Conservation (phyloP, 2,888 invertebrate genomes). For the Myathropa florea region DNA sequence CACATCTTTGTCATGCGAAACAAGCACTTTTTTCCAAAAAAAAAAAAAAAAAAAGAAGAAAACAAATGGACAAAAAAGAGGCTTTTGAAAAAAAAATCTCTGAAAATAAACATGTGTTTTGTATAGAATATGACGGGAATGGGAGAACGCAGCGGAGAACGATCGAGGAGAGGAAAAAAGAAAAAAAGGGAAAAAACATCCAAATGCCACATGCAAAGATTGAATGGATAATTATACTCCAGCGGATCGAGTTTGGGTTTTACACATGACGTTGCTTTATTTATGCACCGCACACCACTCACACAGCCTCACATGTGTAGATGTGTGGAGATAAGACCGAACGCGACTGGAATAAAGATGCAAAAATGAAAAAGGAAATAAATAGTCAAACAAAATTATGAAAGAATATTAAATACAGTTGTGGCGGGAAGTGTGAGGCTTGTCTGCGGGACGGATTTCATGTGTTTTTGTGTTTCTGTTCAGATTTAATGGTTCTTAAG, state of each 20-base stretch:
- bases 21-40: constrained; percentile 9
- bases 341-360: constrained; percentile 10
- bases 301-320: background rate
- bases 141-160: constrained; percentile 29
- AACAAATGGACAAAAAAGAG: background rate
- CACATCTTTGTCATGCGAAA: constrained; percentile 14
- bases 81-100: background rate
- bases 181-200: constrained; percentile 49
- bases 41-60: background rate
- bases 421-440: background rate
- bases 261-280: constrained; percentile 56
- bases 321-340: background rate
- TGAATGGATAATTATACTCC: constrained; percentile 65
- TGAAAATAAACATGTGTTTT: constrained; percentile 52
- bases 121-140: constrained; percentile 59
- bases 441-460: no score
- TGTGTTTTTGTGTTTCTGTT: no score
- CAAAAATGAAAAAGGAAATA: background rate
- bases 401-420: background rate
- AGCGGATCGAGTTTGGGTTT: constrained; percentile 44
- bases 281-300: constrained; percentile 29
- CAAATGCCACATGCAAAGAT: constrained; percentile 70
- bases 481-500: no score
- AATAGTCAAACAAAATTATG: background rate
- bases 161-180: constrained; percentile 4